phyloP scores from a whole-genome alignment of 2,113 vertebrate species.

The Seriola rivoliana region DNA sequence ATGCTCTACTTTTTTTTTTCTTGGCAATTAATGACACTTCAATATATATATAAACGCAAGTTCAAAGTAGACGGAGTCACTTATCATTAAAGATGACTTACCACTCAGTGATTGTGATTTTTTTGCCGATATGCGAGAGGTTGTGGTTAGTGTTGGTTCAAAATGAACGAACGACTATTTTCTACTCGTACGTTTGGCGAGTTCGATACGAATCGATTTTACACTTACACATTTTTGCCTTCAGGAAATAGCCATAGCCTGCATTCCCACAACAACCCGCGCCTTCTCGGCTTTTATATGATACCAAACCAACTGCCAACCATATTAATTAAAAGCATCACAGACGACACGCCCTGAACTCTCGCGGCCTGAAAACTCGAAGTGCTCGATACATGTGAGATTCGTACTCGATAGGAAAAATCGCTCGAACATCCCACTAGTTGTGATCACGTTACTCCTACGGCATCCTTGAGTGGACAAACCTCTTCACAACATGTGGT shows the following conservation, averaged over 20 bases:
- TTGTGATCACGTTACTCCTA: slow-evolving; percentile 7
- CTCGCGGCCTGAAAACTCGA: too few relatives aligned
- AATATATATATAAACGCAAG: background rate
- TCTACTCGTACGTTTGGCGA: background rate
- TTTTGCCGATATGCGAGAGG: too few relatives aligned
- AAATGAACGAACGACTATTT: background rate
- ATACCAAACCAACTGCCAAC: background rate
- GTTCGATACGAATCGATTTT: background rate
- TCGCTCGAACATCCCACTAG: too few relatives aligned
- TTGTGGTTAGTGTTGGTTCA: background rate
- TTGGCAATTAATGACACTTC: too few relatives aligned
- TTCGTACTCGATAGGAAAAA: too few relatives aligned
- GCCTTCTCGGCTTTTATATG: background rate
- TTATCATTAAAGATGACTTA: background rate
- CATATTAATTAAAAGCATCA: background rate
- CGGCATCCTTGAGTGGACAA: slow-evolving; percentile 40
- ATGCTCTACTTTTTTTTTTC: background rate
- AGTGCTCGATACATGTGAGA: too few relatives aligned
- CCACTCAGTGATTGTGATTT: background rate
- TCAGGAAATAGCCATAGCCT: background rate
- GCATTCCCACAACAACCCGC: background rate
- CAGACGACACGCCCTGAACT: too few relatives aligned
- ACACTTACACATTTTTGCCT: background rate
- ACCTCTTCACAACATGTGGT: background rate
- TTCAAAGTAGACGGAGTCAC: background rate